A percentile compares a stretch with the other conserved stretches of the same genome.
Evolutionary conservation across 2,113 vertebrate species (phyloP).

Genomic region (Psilopsiagon aymara): DNA sequence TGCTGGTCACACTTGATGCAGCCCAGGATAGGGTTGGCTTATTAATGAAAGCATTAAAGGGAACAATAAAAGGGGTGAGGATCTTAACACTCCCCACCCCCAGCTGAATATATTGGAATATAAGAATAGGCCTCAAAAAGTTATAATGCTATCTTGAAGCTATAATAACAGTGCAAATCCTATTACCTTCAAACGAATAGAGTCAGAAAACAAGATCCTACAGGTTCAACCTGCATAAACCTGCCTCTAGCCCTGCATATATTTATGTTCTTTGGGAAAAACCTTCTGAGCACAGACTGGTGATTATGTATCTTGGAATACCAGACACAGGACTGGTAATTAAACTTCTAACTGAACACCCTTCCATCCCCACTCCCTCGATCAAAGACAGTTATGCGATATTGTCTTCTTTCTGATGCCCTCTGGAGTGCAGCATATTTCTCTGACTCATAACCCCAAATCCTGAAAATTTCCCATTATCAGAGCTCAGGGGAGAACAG

Average conservation of each 20-base stretch:
- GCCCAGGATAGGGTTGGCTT: neutral
- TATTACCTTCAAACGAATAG: neutral
- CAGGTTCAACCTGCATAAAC: neutral
- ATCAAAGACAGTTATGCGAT: neutral
- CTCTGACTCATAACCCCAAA: neutral
- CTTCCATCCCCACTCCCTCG: rapidly evolving
- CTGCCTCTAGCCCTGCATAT: neutral
- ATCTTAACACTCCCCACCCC: rapidly evolving
- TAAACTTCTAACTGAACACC: neutral
- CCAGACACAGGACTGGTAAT: neutral
- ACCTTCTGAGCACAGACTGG: neutral
- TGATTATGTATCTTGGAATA: neutral
- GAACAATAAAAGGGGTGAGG: neutral
- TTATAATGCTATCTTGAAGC: neutral
- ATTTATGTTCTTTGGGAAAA: conserved; percentile 16
- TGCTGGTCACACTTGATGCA: neutral
- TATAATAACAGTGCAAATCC: neutral
- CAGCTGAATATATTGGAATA: neutral
- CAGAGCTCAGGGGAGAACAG: neutral
- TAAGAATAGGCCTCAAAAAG: neutral
- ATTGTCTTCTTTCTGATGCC: neutral
- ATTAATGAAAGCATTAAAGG: neutral
- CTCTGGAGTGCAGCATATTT: neutral
- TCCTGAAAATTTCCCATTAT: neutral
- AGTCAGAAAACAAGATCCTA: conserved; percentile 5